Conservation (phyloP, 2,113 vertebrate species). For the Pogonocichla stellata region DNA sequence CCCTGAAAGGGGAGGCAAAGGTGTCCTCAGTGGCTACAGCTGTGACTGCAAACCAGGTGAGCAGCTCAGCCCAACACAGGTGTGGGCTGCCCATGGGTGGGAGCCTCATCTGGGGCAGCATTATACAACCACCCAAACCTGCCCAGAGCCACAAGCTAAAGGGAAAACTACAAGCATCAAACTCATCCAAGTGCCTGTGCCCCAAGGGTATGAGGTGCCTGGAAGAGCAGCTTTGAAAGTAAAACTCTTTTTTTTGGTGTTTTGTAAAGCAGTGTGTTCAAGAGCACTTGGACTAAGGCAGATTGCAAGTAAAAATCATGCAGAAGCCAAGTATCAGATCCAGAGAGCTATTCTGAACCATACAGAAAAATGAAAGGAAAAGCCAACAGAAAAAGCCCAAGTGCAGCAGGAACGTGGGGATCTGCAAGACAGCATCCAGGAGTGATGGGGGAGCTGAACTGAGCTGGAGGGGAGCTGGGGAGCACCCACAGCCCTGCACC, state of each 20-base stretch:
- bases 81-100: no score
- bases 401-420: no score
- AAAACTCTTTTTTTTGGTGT: not conserved
- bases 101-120: not conserved
- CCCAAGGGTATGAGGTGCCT: not conserved
- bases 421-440: not conserved
- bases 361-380: no score
- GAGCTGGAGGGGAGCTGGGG: not conserved
- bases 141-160: not conserved
- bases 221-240: not conserved
- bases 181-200: not conserved
- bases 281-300: not conserved
- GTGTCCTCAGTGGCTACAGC: not conserved
- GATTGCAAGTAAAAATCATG: not conserved
- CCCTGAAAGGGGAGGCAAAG: not conserved
- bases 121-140: not conserved
- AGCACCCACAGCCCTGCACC: not conserved
- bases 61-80: not conserved
- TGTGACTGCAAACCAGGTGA: not conserved
- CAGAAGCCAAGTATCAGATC: not conserved
- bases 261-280: not conserved
- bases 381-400: not conserved
- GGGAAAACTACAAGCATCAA: not conserved
- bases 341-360: not conserved
- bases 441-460: not conserved